Evolutionary conservation across 2,113 vertebrate species (phyloP), one percentile per base, ranked within the genome.

Genomic region (Rousettus leschenaultii): DNA sequence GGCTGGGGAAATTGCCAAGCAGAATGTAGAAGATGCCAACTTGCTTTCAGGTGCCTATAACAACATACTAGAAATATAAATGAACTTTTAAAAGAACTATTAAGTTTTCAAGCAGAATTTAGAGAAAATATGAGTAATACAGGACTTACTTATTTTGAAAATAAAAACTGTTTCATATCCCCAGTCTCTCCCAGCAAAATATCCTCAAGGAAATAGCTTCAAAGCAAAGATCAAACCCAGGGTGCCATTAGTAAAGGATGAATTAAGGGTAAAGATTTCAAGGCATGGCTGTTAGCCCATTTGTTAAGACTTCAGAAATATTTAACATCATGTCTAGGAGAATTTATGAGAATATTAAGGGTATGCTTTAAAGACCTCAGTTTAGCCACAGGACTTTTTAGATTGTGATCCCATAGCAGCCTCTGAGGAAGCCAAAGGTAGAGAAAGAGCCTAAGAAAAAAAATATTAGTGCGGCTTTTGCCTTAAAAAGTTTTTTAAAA

Each of bases 131-230:
- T 91, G 13, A 93, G 33, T 35, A 89, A 86, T 30, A 15, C 53
- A 89, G 24, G 18, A 53, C 4, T 94, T 66, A 5, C 26, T 63
- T 93, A 28, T 9, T 92, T 95, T 95, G 65, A 94, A 95, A 95
- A 71, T 48, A 65, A 93, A 88, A 95, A 57, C 59, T 63, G 1
- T 71, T 86, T 74, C 15, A 55, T 24, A 74, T 74, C 13, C 14
- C 13, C 22, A 48, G 18, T 84, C 9, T 92, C 48, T 94, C 38
- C 43, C 40, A 82, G 26, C 33, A 92, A 59, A 70, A 65, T 61
- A 80, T 59, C 75, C 19, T 45, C 85, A 95, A 85, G 45, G 35
- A 94, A 89, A 75, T 68, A 73, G 18, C 40, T 94, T 89, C 43
- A 79, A 70, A 28, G 38, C 33, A 93, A 51, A 96, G 59, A 75